Conservation (phyloP, 2,888 invertebrate genomes). For the Nasonia oneida region DNA sequence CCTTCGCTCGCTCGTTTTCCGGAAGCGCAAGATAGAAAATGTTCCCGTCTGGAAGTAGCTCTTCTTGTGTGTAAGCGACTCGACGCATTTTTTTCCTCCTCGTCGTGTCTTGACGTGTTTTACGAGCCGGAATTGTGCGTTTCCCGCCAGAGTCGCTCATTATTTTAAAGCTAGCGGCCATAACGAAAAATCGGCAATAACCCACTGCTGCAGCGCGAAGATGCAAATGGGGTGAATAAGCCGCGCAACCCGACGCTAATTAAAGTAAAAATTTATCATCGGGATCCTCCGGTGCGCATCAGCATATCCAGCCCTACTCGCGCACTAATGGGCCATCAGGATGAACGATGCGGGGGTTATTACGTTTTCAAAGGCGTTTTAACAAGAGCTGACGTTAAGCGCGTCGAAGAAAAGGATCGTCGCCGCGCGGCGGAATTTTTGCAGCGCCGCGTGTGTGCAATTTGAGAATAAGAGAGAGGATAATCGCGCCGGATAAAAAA, state of each 20-base stretch:
- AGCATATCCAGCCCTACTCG: background rate
- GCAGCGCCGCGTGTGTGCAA: background rate
- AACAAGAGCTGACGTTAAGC: constrained; percentile 50
- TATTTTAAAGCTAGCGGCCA: constrained; percentile 21
- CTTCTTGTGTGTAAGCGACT: background rate
- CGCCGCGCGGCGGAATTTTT: constrained; percentile 21
- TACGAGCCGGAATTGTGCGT: constrained; percentile 39
- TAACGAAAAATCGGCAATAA: constrained; percentile 11
- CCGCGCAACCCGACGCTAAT: constrained; percentile 2
- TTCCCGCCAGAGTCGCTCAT: constrained; percentile 43
- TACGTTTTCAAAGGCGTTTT: constrained; percentile 41
- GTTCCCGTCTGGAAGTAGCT: constrained; percentile 31
- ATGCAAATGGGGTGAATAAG: constrained; percentile 22
- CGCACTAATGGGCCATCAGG: background rate
- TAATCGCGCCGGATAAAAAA: background rate
- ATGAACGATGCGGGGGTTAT: constrained; percentile 32
- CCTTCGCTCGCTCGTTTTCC: constrained; percentile 33
- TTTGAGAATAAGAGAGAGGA: constrained; percentile 19
- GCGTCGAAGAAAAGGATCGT: constrained; percentile 1
- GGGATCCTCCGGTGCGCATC: background rate
- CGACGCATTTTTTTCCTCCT: constrained; percentile 16
- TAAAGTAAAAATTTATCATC: constrained; percentile 44
- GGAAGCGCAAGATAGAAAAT: constrained; percentile 37
- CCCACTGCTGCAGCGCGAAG: background rate
- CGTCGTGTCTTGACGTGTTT: constrained; percentile 10